These are phyloP conservation scores for Syrmaticus mikado DNA, from an alignment of 2,113 vertebrate species.

Conservation along the genomic window DNA sequence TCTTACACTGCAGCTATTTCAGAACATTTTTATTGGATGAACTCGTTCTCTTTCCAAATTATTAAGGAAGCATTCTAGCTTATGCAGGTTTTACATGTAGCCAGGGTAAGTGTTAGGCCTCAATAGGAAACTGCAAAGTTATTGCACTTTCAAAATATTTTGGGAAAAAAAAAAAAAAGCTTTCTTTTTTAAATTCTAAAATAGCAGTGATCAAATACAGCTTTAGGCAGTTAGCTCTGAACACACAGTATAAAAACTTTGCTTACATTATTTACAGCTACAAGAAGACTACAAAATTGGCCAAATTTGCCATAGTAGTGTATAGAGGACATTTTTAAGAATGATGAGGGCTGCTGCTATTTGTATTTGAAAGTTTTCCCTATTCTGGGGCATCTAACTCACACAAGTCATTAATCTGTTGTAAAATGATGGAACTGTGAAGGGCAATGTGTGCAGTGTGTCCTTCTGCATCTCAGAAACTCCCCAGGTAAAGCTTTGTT, in stretches of 20 bases:
- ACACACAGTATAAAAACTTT: neutral
- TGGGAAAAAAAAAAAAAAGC: neutral
- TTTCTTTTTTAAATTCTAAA: neutral
- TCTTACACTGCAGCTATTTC: neutral
- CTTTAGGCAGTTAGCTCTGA: neutral
- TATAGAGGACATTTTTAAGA: neutral
- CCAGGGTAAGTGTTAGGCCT: neutral
- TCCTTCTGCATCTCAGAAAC: neutral
- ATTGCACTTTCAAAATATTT: neutral
- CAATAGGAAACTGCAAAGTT: neutral
- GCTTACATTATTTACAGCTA: neutral
- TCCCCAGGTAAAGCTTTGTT: constrained; percentile 25
- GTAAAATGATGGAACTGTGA: neutral
- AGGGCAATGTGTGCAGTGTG: neutral
- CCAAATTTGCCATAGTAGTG: neutral
- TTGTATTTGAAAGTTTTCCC: constrained; percentile 24
- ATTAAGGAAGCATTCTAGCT: constrained; percentile 5
- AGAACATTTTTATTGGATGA: neutral
- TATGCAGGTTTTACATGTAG: neutral
- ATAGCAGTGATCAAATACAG: neutral
- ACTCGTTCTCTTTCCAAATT: constrained; percentile 15
- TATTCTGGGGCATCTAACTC: neutral
- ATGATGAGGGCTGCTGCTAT: neutral
- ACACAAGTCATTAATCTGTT: neutral
- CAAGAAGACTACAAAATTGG: neutral